These are phyloP conservation scores for Acleris sparsana DNA, from an alignment of 2,888 invertebrate species.

Conservation along the genomic window DNA sequence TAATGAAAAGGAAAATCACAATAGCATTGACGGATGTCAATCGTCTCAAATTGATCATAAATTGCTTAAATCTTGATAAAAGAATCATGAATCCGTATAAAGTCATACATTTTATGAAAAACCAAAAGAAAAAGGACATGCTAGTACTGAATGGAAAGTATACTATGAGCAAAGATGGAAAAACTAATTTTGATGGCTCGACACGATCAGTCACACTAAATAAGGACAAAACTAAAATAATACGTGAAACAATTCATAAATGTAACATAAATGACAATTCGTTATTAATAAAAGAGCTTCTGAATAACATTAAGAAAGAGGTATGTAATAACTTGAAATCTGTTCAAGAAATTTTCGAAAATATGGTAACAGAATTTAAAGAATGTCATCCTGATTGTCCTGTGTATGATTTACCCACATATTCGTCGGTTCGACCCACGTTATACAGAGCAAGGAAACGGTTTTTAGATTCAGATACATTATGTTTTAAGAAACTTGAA, in stretches of 20 bases:
- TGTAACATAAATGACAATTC: conserved; percentile 1
- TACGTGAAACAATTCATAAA: conserved; percentile 10
- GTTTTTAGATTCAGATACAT: not conserved
- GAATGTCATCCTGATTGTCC: conserved; percentile 7
- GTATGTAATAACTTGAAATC: conserved; percentile 9
- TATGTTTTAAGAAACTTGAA: conserved; percentile 8
- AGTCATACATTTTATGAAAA: conserved; percentile 6
- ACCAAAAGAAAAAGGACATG: conserved; percentile 6
- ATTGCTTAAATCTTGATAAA: no score
- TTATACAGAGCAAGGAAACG: conserved; percentile 12
- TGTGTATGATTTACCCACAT: conserved; percentile 7
- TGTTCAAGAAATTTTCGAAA: conserved; percentile 8
- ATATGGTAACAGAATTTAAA: conserved; percentile 11
- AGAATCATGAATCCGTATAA: conserved; percentile 9
- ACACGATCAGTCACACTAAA: conserved; percentile 11
- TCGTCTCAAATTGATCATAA: no score
- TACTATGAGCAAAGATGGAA: conserved; percentile 11
- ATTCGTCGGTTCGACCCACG: conserved; percentile 2
- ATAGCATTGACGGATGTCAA: no score
- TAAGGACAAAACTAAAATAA: conserved; percentile 13
- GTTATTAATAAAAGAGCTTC: conserved; percentile 2
- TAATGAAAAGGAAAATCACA: no score
- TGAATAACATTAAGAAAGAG: conserved; percentile 1
- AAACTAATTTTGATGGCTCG: conserved; percentile 7
- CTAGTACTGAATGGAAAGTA: conserved; percentile 8